phyloP scores from a whole-genome alignment of 2,888 invertebrate genomes.

The Flabesymbios commensalis region DNA sequence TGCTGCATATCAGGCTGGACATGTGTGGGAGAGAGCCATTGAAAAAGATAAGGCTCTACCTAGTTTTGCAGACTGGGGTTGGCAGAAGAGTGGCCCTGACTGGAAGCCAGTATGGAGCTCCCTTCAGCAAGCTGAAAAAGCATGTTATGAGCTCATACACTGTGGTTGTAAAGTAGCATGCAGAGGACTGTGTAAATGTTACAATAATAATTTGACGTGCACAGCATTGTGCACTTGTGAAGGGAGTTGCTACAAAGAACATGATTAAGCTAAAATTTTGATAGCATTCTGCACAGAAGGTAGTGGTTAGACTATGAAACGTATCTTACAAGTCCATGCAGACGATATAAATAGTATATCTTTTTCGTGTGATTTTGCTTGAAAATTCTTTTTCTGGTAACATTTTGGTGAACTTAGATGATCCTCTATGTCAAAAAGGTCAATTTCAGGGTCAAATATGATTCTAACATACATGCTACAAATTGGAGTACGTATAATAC shows the following conservation, averaged over 20 bases:
- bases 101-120: not conserved
- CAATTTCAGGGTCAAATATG: no score
- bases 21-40: constrained; percentile 17
- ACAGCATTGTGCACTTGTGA: not conserved
- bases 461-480: no score
- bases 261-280: no score
- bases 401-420: no score
- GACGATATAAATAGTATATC: no score
- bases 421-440: no score
- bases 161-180: not conserved
- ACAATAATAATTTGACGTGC: not conserved
- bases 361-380: no score
- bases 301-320: no score
- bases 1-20: constrained; percentile 27
- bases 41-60: not conserved
- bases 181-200: not conserved
- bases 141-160: not conserved
- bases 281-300: no score
- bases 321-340: no score
- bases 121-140: not conserved
- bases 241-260: not conserved
- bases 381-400: no score
- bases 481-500: no score
- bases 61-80: constrained; percentile 8
- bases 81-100: not conserved